These are phyloP conservation scores for Machimus rusticus DNA, from an alignment of 2,888 invertebrate species.

Conservation along the genomic window DNA sequence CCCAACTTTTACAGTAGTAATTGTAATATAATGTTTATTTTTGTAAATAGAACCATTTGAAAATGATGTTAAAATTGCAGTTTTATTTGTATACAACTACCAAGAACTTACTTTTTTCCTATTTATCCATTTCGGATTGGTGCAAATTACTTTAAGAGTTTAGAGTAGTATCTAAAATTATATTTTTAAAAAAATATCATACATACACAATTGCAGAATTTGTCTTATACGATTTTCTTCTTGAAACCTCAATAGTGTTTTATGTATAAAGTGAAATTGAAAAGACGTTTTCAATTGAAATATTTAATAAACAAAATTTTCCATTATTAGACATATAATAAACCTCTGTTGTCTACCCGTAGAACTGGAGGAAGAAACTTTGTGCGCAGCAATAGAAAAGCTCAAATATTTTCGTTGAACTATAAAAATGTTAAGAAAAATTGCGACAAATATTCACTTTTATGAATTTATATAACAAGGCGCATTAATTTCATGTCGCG, in stretches of 20 bases:
- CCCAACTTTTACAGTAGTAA: slow-evolving; percentile 9
- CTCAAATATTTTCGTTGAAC: not conserved
- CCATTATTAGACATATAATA: not conserved
- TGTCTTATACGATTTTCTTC: not conserved
- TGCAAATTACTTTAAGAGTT: not conserved
- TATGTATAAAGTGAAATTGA: not conserved
- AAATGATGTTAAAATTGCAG: not conserved
- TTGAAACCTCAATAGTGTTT: not conserved
- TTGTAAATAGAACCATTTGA: slow-evolving; percentile 33
- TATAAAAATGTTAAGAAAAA: not conserved
- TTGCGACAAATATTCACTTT: not conserved
- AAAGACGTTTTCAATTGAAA: not conserved
- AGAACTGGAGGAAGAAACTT: not conserved
- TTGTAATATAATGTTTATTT: slow-evolving; percentile 41
- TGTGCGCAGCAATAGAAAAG: not conserved
- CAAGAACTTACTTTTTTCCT: not conserved
- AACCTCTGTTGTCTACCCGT: not conserved
- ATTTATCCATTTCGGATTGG: not conserved
- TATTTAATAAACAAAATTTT: not conserved
- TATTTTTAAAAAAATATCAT: not conserved
- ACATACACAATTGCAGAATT: not conserved
- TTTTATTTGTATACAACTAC: not conserved
- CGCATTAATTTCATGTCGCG: not conserved
- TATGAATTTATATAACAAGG: not conserved
- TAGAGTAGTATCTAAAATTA: not conserved